Evolutionary conservation across 2,113 vertebrate species (phyloP), one percentile per base, ranked within the genome.

Genomic region (Acanthisitta chloris): DNA sequence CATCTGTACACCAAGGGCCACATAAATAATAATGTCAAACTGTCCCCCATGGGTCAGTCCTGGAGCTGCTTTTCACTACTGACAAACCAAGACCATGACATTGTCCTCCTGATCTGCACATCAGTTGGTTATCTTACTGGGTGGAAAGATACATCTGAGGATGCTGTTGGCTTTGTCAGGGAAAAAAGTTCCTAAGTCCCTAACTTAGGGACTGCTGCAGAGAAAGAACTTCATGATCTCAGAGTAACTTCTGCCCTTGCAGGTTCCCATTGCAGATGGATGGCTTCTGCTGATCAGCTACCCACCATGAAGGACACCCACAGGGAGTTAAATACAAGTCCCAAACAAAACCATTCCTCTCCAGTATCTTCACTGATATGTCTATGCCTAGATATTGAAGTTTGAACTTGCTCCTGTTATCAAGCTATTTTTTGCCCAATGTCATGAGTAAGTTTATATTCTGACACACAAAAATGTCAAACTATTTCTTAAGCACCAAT

Each of bases 221-320:
- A 12, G 34, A 26, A 70, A 74, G 51, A 61, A 66, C 12, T 1
- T 0, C 14, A 45, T 0, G 1, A 14, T 42, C 49, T 84, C 2
- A 0, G 55, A 42, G 38, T 24, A 51, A 45, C 17, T 72, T 55
- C 45, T 73, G 34, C 40, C n/a, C 26, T 74, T 73, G 42, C 70
- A 66, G 34, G 17, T 81, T 87, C 26, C 42, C 20, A 19, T 34
- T 19, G 31, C 36, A 2, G 0, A 25, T 10, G 17, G 59, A 54
- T 0, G 9, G 49, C 12, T 81, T 55, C 65, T 40, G 38, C 28
- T 72, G 33, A n/a, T 49, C 17, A 2, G 17, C 17, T 36, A 31
- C 31, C 16, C 45, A 25, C 0, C 1, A 18, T 8, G 31, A 36
- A 45, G n/a, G 17, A 90, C 42, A 86, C 1, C 2, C 26, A 26